A percentile compares a stretch with the other conserved stretches of the same genome.
phyloP scores from a whole-genome alignment of 2,888 invertebrate genomes.

The Protula sp. region DNA sequence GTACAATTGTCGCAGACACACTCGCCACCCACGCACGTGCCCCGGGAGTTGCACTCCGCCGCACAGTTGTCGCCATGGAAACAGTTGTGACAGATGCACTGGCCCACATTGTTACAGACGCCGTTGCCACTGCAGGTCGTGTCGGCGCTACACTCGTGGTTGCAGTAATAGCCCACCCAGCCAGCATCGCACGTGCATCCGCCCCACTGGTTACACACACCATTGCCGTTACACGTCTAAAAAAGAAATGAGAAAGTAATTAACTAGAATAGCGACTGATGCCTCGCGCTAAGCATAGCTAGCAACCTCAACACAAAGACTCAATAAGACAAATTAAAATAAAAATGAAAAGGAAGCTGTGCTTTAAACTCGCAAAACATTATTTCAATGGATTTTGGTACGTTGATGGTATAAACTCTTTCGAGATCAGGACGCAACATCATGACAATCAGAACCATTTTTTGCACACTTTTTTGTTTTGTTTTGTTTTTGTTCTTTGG shows the following conservation, averaged over 20 bases:
- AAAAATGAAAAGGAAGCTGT: too few species aligned
- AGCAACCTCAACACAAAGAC: too few species aligned
- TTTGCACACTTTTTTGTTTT: conserved; percentile 9
- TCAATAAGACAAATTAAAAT: too few species aligned
- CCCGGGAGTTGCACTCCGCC: conserved; percentile 27
- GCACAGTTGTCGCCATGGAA: conserved; percentile 32
- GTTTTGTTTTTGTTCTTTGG: conserved; percentile 11
- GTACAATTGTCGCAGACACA: conserved; percentile 33
- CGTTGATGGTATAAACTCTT: too few species aligned
- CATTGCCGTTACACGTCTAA: conserved; percentile 28
- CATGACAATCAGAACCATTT: too few species aligned
- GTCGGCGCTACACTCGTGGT: conserved; percentile 25
- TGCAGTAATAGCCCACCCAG: conserved; percentile 31
- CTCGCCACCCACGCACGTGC: conserved; percentile 25
- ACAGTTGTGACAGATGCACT: conserved; percentile 34
- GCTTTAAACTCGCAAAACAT: too few species aligned
- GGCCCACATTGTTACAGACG: conserved; percentile 27
- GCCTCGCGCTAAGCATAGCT: too few species aligned
- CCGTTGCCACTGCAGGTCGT: conserved; percentile 31
- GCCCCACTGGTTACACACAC: conserved; percentile 26
- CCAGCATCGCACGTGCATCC: conserved; percentile 30
- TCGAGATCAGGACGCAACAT: too few species aligned
- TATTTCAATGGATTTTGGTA: too few species aligned
- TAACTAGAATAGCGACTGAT: too few species aligned
- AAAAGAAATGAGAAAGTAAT: too few species aligned